phyloP scores from a whole-genome alignment of 2,888 invertebrate species.

The Anoplius nigerrimus region DNA sequence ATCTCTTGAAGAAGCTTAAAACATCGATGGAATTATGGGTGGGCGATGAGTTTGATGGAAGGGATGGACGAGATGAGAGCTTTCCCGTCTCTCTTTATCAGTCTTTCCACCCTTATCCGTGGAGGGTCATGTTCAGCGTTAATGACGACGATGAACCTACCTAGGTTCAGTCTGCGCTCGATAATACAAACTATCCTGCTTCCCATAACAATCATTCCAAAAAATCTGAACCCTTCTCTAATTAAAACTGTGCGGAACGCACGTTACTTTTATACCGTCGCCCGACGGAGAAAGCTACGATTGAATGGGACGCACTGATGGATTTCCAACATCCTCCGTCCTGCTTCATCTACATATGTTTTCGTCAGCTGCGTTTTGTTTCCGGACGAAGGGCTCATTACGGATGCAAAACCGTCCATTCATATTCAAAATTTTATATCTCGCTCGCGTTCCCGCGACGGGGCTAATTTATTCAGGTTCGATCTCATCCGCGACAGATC shows the following conservation, averaged over 20 bases:
- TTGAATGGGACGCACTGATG: background rate
- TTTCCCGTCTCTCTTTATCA: conserved; percentile 43
- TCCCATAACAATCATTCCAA: no score
- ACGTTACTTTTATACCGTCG: no score
- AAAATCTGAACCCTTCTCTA: no score
- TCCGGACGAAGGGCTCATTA: conserved; percentile 84
- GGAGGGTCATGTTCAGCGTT: conserved; percentile 29
- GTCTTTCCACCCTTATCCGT: conserved; percentile 27
- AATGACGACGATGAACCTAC: conserved; percentile 37
- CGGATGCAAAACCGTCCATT: conserved; percentile 91
- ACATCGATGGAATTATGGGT: conserved; percentile 72
- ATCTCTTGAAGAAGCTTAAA: conserved; percentile 66
- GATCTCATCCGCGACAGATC: conserved; percentile 69
- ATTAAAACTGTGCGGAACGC: no score
- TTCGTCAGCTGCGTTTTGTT: conserved; percentile 79
- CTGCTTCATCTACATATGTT: conserved; percentile 79
- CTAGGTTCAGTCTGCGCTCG: conserved; percentile 54
- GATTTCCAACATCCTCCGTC: conserved; percentile 2
- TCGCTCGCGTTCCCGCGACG: conserved; percentile 75
- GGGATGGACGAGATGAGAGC: conserved; percentile 68
- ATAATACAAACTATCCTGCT: conserved; percentile 61
- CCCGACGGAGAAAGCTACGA: conserved; percentile 7
- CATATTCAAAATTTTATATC: conserved; percentile 94
- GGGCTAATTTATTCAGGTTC: conserved; percentile 85
- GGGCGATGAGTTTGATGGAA: conserved; percentile 71